A percentile compares a stretch with the other conserved stretches of the same genome.
phyloP scores from a whole-genome alignment of 2,797 vertebrate species.

The Microctenopoma steveboyesi region DNA sequence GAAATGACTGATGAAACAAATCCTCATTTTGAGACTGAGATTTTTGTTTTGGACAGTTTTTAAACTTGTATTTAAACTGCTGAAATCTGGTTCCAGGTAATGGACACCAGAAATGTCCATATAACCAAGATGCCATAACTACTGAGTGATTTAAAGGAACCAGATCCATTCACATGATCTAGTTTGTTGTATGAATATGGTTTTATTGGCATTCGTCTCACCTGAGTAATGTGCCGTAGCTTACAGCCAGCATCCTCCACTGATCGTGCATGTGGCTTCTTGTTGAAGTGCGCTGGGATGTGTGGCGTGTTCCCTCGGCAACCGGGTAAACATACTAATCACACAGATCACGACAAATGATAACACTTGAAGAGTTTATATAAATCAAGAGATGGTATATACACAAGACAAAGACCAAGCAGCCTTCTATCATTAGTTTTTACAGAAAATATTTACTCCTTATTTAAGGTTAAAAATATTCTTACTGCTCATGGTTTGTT shows the following conservation, averaged over 20 bases:
- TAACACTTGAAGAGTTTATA: slow-evolving; percentile 41
- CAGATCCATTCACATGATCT: not conserved
- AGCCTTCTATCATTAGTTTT: not conserved
- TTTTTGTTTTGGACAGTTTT: not conserved
- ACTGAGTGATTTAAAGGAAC: not conserved
- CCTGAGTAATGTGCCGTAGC: slow-evolving; percentile 3
- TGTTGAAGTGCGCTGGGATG: slow-evolving; percentile 49
- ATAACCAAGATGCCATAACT: not conserved
- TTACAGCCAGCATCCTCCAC: slow-evolving; percentile 49
- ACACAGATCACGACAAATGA: slow-evolving; percentile 55
- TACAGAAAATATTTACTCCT: not conserved
- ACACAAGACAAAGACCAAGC: not conserved
- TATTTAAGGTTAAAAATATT: not conserved
- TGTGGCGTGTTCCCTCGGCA: slow-evolving; percentile 64
- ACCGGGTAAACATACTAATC: slow-evolving; percentile 69
- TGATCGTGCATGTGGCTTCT: slow-evolving; percentile 64
- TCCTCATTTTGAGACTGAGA: not conserved
- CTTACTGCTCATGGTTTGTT: not conserved
- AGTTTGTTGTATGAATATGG: not conserved
- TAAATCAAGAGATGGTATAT: slow-evolving; percentile 30
- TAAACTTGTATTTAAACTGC: not conserved
- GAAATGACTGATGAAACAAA: not conserved
- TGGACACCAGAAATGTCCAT: not conserved
- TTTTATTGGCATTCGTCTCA: slow-evolving; percentile 37
- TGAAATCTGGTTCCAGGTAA: not conserved